Percentiles rank a stretch among this genome's conserved stretches.
phyloP scores from a whole-genome alignment of 2,797 vertebrate genomes.

The Nyctibius grandis region DNA sequence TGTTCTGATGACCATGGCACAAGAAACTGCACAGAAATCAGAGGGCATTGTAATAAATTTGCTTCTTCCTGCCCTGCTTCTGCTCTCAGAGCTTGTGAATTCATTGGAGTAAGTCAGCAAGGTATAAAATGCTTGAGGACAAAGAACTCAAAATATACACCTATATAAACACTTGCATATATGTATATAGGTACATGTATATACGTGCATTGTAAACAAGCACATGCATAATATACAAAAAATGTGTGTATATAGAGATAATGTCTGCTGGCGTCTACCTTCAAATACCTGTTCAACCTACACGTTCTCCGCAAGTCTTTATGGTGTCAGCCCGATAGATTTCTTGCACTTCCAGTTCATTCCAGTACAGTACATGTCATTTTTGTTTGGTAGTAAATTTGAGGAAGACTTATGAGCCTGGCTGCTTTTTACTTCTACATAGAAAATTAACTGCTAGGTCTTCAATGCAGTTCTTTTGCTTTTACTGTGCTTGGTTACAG shows the following conservation, averaged over 20 bases:
- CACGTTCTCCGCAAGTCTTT: not conserved
- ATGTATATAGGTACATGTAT: not conserved
- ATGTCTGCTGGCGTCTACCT: not conserved
- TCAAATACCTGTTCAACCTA: not conserved
- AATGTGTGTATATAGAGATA: not conserved
- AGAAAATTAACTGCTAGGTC: not conserved
- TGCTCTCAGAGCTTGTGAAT: not conserved
- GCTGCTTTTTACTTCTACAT: not conserved
- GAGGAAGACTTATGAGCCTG: not conserved
- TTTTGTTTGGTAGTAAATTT: not conserved
- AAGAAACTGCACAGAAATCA: not conserved
- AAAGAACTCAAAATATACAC: not conserved
- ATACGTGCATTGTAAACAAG: not conserved
- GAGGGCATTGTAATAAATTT: not conserved
- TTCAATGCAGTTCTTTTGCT: not conserved
- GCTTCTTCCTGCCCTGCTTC: rapidly evolving
- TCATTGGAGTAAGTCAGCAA: not conserved
- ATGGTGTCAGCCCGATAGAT: rapidly evolving
- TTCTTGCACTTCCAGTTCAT: not conserved
- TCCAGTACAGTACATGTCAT: rapidly evolving
- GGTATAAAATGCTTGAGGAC: not conserved
- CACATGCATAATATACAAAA: not conserved
- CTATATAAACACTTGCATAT: not conserved
- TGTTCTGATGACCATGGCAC: not conserved
- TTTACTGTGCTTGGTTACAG: not conserved